A percentile compares a stretch with the other conserved stretches of the same genome.
phyloP scores from a whole-genome alignment of 2,797 vertebrate species.

The Octomys mimax region DNA sequence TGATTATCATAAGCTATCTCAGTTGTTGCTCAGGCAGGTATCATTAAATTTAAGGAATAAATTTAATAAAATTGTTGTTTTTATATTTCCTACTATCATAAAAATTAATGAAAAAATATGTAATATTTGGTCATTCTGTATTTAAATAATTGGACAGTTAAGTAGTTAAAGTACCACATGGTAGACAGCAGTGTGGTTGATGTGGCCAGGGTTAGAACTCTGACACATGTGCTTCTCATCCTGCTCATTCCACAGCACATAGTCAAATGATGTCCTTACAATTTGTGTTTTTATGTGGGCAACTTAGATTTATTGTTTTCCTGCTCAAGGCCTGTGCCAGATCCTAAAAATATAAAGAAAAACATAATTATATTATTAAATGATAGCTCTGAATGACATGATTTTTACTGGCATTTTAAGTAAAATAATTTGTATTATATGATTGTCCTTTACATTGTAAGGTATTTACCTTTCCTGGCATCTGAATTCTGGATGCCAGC shows the following conservation, averaged over 20 bases:
- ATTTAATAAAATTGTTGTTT: neutral
- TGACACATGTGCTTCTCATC: neutral
- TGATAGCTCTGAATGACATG: neutral
- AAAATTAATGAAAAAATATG: no score
- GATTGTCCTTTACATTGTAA: neutral
- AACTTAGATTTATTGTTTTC: neutral
- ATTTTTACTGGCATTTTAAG: conserved; percentile 39
- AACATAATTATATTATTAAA: neutral
- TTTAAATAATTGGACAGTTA: neutral
- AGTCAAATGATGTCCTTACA: neutral
- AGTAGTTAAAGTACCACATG: neutral
- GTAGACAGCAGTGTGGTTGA: neutral
- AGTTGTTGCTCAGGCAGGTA: neutral
- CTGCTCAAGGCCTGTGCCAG: neutral
- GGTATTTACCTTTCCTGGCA: neutral
- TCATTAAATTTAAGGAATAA: neutral
- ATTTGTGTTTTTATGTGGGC: neutral
- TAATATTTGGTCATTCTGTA: neutral
- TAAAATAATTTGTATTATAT: neutral
- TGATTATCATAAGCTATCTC: neutral
- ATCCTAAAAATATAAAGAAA: conserved; percentile 11
- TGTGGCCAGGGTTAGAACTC: neutral
- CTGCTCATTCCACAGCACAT: neutral
- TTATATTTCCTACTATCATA: neutral
- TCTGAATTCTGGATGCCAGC: neutral